Evolutionary conservation across 1,140 invertebrate genomes (phyloP), one percentile per base, ranked within the genome.

Genomic region (Lamellibrachia luymesi): DNA sequence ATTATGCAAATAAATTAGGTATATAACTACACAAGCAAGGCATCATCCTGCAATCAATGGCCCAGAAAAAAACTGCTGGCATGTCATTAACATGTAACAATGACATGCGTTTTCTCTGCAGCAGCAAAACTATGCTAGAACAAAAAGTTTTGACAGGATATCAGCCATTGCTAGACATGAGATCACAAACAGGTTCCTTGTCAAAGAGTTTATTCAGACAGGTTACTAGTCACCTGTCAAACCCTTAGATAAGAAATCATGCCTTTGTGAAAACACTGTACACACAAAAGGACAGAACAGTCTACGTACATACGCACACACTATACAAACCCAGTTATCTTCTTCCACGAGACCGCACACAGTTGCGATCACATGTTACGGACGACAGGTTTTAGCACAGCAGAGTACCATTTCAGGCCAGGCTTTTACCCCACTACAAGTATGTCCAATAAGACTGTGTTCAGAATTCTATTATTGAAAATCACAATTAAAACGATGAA

Each of bases 361-460:
- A 10, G 13, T 22, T 80, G 64, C 64, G 64, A 80, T 80, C 64
- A 80, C 64, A 80, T 80, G 64, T 80, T 80, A 80, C 64, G 13
- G 64, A 80, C 64, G 64, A 80, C 64, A 80, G 64, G 64, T 80
- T 80, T 80, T 80, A 80, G 13, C 64, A 80, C 64, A 80, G 64
- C 64, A 80, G 64, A 80, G 64, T 80, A 80, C 64, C 64, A 80
- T 80, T 80, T 80, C 64, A 80, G 64, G 64, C 64, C 64, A 80
- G 64, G 64, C 64, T 80, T 80, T 80, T 80, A 80, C 64, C 64
- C 64, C 64, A 80, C 64, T 80, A 80, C 64, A 80, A 80, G 64
- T 80, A 80, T 17, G 64, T 80, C 64, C 64, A 80, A 80, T 80
- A 80, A 80, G 64, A 80, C 64, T 80, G 64, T 80, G 7, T 80